Conservation (phyloP, 2,888 invertebrate genomes). For the Syritta pipiens region DNA sequence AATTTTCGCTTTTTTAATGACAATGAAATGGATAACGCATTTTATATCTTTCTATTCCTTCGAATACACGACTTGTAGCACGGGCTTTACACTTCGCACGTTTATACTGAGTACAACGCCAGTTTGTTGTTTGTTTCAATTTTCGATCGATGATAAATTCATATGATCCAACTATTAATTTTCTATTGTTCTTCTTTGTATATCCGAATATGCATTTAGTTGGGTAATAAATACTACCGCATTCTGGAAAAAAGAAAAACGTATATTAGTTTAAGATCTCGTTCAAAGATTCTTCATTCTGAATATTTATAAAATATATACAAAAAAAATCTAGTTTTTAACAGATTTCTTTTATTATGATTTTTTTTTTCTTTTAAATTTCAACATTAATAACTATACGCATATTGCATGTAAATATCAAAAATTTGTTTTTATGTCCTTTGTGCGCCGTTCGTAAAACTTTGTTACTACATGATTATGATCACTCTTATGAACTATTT, state of each 20-base stretch:
- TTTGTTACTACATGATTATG: constrained; percentile 75
- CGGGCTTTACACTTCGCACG: constrained; percentile 77
- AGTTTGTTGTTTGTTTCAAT: constrained; percentile 76
- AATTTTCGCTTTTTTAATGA: constrained; percentile 63
- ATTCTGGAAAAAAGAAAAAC: constrained; percentile 15
- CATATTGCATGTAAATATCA: not conserved
- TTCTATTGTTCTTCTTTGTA: constrained; percentile 77
- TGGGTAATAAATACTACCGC: constrained; percentile 59
- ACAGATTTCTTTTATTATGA: too few relatives aligned
- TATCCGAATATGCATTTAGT: constrained; percentile 71
- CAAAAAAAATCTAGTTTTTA: too few relatives aligned
- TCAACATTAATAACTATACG: too few relatives aligned
- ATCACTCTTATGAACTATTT: constrained; percentile 73
- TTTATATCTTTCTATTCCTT: constrained; percentile 74
- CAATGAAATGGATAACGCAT: constrained; percentile 74
- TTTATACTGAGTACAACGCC: constrained; percentile 77
- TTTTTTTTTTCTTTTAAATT: too few relatives aligned
- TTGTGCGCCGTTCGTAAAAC: constrained; percentile 60
- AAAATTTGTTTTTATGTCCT: constrained; percentile 1
- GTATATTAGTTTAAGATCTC: not conserved
- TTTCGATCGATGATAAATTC: constrained; percentile 77
- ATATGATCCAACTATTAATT: constrained; percentile 74
- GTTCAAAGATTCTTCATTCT: not conserved
- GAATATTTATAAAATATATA: too few relatives aligned
- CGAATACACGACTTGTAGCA: constrained; percentile 76